Conservation (phyloP, 2,888 invertebrate species). For the Lithophane semibrunnea region DNA sequence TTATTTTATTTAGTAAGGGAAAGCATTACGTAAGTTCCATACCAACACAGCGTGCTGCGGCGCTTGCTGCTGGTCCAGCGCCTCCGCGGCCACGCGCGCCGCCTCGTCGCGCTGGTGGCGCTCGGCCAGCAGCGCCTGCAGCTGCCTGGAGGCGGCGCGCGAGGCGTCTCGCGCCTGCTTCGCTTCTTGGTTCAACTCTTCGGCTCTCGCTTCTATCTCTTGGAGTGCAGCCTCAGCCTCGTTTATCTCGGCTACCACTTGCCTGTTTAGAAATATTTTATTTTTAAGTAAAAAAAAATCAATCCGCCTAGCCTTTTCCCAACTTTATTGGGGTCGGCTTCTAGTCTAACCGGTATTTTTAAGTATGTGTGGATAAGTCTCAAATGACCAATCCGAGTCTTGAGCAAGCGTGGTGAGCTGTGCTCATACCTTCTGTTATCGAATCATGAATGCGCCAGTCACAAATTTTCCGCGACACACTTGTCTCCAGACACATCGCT, state of each 20-base stretch:
- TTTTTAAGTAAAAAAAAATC: background rate
- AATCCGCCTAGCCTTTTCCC: no score
- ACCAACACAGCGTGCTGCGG: slow-evolving; percentile 80
- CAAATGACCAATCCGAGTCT: no score
- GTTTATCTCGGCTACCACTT: slow-evolving; percentile 80
- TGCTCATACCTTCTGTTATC: background rate
- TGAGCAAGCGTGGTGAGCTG: background rate
- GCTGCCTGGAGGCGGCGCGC: slow-evolving; percentile 76
- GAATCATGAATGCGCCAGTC: background rate
- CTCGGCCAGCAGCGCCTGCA: slow-evolving; percentile 78
- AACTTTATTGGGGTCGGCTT: no score
- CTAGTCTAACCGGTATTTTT: no score
- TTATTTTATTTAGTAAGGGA: no score
- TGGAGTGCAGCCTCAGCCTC: slow-evolving; percentile 76
- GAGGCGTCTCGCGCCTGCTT: slow-evolving; percentile 79
- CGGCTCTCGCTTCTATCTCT: slow-evolving; percentile 76
- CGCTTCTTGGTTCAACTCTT: slow-evolving; percentile 78
- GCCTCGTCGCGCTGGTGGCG: slow-evolving; percentile 76
- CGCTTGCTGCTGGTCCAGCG: slow-evolving; percentile 76
- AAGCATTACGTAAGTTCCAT: slow-evolving; percentile 48
- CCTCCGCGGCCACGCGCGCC: slow-evolving; percentile 75
- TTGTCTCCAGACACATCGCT: no score
- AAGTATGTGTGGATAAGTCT: background rate
- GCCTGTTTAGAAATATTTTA: slow-evolving; percentile 66
- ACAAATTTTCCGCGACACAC: background rate